These are phyloP conservation scores for Drosophila macrospina DNA, from an alignment of 2,888 invertebrate species.

Conservation along the genomic window DNA sequence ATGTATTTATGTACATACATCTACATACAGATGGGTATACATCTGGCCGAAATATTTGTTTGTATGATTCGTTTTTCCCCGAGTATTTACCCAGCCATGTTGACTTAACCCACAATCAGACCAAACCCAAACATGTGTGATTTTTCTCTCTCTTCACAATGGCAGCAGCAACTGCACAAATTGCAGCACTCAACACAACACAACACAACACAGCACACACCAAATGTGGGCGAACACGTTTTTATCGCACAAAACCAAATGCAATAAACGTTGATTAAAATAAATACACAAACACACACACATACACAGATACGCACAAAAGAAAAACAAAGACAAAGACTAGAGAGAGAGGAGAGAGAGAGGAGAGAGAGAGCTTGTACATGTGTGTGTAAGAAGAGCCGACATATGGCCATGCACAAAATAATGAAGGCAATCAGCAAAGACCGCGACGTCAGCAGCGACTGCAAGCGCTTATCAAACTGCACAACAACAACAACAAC, in stretches of 20 bases:
- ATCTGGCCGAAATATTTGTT: constrained; percentile 24
- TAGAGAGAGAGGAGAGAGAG: neutral
- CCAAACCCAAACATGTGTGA: constrained; percentile 67
- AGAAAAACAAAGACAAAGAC: constrained; percentile 43
- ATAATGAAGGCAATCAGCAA: constrained; percentile 55
- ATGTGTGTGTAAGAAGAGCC: constrained; percentile 23
- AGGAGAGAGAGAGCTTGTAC: constrained; percentile 13
- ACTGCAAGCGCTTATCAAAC: constrained; percentile 56
- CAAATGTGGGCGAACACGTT: constrained; percentile 82
- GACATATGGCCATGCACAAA: constrained; percentile 48
- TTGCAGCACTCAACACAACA: constrained; percentile 57
- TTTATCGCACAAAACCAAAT: constrained; percentile 77
- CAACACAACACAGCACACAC: constrained; percentile 42
- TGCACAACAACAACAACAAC: constrained; percentile 27
- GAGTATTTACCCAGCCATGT: constrained; percentile 56
- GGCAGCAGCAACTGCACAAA: constrained; percentile 53
- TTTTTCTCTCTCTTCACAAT: constrained; percentile 21
- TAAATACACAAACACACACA: constrained; percentile 58
- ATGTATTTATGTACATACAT: constrained; percentile 5
- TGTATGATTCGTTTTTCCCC: constrained; percentile 34
- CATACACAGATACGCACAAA: constrained; percentile 34
- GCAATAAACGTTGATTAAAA: constrained; percentile 79
- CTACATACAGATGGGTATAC: constrained; percentile 15
- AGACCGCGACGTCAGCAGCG: constrained; percentile 50
- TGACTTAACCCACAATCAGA: constrained; percentile 74